Evolutionary conservation across 2,797 vertebrate species (phyloP).

Genomic region (Takifugu ocellatus): DNA sequence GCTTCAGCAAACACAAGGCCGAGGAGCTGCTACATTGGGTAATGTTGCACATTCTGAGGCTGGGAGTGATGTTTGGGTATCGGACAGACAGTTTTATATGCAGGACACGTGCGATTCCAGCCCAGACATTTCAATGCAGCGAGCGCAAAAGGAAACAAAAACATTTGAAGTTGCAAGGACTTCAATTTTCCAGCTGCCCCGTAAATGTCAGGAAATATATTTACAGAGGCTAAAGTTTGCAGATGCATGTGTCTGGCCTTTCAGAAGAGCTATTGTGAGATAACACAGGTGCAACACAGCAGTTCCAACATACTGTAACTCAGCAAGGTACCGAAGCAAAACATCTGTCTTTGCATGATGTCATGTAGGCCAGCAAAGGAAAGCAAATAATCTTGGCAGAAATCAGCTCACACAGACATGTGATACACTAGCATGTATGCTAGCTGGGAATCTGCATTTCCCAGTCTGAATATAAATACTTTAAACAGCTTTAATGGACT

Average conservation of each 20-base stretch:
- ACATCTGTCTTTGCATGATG: too few relatives aligned
- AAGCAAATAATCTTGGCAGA: too few relatives aligned
- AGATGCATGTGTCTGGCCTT: slow-evolving; percentile 17
- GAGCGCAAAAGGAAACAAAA: slow-evolving; percentile 1
- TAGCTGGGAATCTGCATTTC: too few relatives aligned
- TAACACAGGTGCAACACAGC: neutral
- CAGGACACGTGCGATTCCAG: slow-evolving; percentile 2
- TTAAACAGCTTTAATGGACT: too few relatives aligned
- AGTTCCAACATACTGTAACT: too few relatives aligned
- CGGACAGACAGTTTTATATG: slow-evolving; percentile 16
- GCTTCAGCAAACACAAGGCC: slow-evolving; percentile 28
- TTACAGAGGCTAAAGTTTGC: slow-evolving; percentile 14
- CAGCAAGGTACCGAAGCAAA: too few relatives aligned
- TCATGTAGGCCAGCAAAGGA: too few relatives aligned
- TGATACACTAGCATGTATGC: too few relatives aligned
- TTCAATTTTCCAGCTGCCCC: neutral
- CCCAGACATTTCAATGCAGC: slow-evolving; percentile 7
- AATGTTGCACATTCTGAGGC: too few relatives aligned
- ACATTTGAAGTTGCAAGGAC: slow-evolving; percentile 21
- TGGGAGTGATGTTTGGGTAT: slow-evolving; percentile 14
- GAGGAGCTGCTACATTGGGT: neutral
- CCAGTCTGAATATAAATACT: too few relatives aligned
- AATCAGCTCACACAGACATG: too few relatives aligned
- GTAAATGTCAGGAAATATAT: slow-evolving; percentile 7
- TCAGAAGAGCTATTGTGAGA: slow-evolving; percentile 8